These are phyloP conservation scores for Frankliniella intonsa DNA, from an alignment of 2,888 invertebrate genomes.

Conservation along the genomic window DNA sequence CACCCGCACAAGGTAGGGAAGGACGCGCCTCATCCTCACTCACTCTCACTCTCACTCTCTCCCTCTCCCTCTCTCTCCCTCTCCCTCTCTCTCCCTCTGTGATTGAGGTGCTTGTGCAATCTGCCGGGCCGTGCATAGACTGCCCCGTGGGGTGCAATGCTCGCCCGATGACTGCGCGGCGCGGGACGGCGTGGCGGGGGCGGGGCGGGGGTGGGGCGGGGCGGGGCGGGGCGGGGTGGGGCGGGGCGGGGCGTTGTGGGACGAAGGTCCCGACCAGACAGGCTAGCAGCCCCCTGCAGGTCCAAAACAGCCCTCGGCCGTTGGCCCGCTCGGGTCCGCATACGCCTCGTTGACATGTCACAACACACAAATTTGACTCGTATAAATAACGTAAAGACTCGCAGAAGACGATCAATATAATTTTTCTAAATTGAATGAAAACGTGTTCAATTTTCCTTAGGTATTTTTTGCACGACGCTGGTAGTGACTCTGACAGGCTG, in stretches of 20 bases:
- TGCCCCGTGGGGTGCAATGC: conserved; percentile 25
- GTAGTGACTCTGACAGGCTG: too few relatives aligned
- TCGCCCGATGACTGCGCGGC: conserved; percentile 9
- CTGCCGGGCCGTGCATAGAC: conserved; percentile 25
- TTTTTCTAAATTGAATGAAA: too few relatives aligned
- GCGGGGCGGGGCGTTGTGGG: not conserved
- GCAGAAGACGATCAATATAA: too few relatives aligned
- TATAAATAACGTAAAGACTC: too few relatives aligned
- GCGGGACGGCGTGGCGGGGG: not conserved
- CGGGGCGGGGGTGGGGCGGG: not conserved
- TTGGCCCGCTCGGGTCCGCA: too few relatives aligned
- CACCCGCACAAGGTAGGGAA: not conserved
- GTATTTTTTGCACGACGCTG: too few relatives aligned
- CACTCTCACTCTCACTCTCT: not conserved
- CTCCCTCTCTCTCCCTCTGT: not conserved
- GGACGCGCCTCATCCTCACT: not conserved
- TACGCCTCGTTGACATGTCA: too few relatives aligned
- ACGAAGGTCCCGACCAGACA: not conserved
- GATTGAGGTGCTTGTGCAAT: conserved; percentile 26
- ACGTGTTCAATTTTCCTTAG: too few relatives aligned
- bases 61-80: not conserved
- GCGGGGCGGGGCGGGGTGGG: not conserved
- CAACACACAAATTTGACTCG: too few relatives aligned
- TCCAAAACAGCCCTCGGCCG: too few relatives aligned
- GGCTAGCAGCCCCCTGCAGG: too few relatives aligned